Percentiles rank a stretch among this genome's conserved stretches.
phyloP scores from a whole-genome alignment of 2,888 invertebrate species.

The Pseudolycoriella hygida region DNA sequence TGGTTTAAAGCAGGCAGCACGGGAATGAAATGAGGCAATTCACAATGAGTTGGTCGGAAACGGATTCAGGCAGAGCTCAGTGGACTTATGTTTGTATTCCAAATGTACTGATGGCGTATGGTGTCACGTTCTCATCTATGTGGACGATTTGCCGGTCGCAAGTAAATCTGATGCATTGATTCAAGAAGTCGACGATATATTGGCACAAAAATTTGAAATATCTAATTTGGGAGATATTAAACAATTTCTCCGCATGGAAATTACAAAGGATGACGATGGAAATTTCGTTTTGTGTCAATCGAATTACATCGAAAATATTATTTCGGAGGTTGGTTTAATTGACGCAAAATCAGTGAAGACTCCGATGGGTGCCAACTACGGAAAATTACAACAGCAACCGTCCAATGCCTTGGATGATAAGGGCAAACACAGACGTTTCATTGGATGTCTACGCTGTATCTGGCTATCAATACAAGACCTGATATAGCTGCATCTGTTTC shows the following conservation, averaged over 20 bases:
- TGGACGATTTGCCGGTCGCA: conserved; percentile 10
- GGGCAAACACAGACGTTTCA: no score
- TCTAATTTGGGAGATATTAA: no score
- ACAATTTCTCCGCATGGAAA: not conserved
- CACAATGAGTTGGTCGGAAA: conserved; percentile 6
- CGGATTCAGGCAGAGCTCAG: conserved; percentile 7
- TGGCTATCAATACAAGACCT: no score
- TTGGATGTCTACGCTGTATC: no score
- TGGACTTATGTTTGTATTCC: conserved; percentile 10
- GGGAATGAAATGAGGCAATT: conserved; percentile 4
- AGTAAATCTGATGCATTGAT: not conserved
- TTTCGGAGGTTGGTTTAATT: not conserved
- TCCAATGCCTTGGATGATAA: no score
- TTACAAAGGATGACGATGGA: not conserved
- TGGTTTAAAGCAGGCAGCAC: conserved; percentile 6
- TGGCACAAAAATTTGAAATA: no score
- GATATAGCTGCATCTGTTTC: no score
- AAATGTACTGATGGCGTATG: conserved; percentile 3
- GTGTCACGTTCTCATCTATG: conserved; percentile 9
- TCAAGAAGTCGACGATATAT: no score
- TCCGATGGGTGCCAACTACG: not conserved
- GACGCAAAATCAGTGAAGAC: not conserved
- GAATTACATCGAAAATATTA: not conserved
- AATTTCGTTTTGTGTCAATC: not conserved
- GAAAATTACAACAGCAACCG: no score